A percentile compares a stretch with the other conserved stretches of the same genome.
Conservation (phyloP, 2,797 vertebrate genomes). For the Cottoperca gobio region DNA sequence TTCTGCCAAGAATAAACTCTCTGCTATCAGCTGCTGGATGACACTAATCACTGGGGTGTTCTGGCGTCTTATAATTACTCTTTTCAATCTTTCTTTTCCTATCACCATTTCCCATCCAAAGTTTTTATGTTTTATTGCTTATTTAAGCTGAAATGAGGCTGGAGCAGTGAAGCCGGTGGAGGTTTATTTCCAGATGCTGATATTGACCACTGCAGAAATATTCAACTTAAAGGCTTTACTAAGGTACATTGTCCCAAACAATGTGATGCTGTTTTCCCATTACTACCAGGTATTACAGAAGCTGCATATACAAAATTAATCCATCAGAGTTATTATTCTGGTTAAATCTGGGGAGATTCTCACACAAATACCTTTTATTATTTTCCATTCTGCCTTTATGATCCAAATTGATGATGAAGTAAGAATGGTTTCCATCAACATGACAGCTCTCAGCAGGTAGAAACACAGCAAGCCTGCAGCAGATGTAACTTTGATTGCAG, state of each 20-base stretch:
- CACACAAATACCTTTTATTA: conserved; percentile 18
- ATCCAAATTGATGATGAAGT: conserved; percentile 44
- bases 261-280: conserved; percentile 3
- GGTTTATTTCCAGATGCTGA: conserved; percentile 49
- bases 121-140: conserved; percentile 31
- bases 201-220: conserved; percentile 29
- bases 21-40: conserved; percentile 16
- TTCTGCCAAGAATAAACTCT: conserved; percentile 33
- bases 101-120: neutral
- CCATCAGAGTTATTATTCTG: conserved; percentile 30
- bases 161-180: conserved; percentile 25
- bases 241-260: conserved; percentile 18
- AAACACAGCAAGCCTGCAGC: conserved; percentile 44
- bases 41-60: conserved; percentile 11
- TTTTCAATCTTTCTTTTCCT: neutral
- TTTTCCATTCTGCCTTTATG: conserved; percentile 31
- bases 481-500: conserved; percentile 64
- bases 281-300: neutral
- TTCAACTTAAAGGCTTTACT: conserved; percentile 10
- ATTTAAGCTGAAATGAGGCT: conserved; percentile 42
- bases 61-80: conserved; percentile 20
- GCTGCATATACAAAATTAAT: neutral
- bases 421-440: conserved; percentile 55
- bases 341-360: neutral
- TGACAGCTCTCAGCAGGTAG: conserved; percentile 67